phyloP scores from a whole-genome alignment of 2,797 vertebrate species.

The Mus spretus region DNA sequence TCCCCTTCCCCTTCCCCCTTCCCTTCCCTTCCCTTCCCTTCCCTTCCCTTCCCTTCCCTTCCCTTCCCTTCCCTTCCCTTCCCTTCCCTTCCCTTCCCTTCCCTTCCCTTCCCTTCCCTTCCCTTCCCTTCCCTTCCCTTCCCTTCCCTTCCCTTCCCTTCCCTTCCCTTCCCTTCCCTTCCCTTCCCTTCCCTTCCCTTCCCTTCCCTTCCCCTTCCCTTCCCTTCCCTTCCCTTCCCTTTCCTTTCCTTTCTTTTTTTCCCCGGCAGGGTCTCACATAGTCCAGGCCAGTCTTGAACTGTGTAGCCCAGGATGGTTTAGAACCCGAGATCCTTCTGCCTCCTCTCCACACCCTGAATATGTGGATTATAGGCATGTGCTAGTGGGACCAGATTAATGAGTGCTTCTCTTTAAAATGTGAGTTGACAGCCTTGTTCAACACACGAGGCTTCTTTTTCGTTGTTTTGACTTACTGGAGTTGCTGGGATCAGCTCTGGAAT shows the following conservation, averaged over 20 bases:
- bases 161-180: fast-evolving
- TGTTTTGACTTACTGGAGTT: neutral
- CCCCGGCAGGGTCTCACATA: neutral
- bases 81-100: no score
- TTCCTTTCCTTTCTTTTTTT: neutral
- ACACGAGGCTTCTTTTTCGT: neutral
- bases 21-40: no score
- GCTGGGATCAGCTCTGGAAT: neutral
- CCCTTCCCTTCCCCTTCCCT: no score
- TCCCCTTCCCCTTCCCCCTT: no score
- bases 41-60: no score
- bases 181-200: no score
- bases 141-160: no score
- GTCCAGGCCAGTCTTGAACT: neutral
- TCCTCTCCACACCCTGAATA: neutral
- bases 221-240: no score
- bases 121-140: no score
- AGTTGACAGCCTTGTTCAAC: neutral
- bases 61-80: no score
- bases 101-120: no score
- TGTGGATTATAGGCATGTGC: neutral
- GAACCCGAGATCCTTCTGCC: neutral
- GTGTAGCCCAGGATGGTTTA: neutral
- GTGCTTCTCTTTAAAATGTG: neutral
- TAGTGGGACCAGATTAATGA: neutral